Conservation (phyloP, 92 coral and sea anemone species). For the Umimayanthus kanabou region DNA sequence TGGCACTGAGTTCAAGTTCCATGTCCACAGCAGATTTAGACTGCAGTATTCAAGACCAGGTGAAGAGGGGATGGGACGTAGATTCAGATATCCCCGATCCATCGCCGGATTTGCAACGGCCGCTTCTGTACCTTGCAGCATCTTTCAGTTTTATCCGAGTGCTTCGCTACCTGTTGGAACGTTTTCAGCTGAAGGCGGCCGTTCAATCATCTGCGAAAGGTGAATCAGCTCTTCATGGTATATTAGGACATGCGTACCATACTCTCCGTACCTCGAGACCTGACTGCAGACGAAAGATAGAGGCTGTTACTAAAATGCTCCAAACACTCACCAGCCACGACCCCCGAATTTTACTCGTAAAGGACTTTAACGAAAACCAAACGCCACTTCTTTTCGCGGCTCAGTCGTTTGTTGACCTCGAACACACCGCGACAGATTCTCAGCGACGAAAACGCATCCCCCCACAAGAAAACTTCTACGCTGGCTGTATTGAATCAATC, state of each 20-base stretch:
- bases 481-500: conserved; percentile 36
- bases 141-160: conserved; percentile 44
- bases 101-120: conserved; percentile 28
- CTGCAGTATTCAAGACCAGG: conserved; percentile 41
- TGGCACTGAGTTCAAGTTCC: conserved; percentile 41
- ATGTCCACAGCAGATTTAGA: conserved; percentile 44
- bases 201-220: conserved; percentile 25
- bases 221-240: conserved; percentile 40
- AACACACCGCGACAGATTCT: conserved; percentile 4
- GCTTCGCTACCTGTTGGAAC: conserved; percentile 36
- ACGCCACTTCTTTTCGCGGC: conserved; percentile 37
- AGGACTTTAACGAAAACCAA: conserved; percentile 24
- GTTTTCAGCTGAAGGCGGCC: conserved; percentile 36
- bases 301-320: conserved; percentile 44
- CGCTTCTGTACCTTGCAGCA: conserved; percentile 33
- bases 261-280: conserved; percentile 43
- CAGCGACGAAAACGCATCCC: conserved; percentile 23
- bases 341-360: conserved; percentile 22
- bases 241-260: conserved; percentile 29
- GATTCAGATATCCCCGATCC: conserved; percentile 42
- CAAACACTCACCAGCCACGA: conserved; percentile 33
- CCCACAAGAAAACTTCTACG: conserved; percentile 40
- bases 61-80: conserved; percentile 42
- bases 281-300: conserved; percentile 43
- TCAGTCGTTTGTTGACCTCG: conserved; percentile 38